Base-by-base conservation (phyloP, 92 coral and sea anemone genomes). In the Porites rus region DNA sequence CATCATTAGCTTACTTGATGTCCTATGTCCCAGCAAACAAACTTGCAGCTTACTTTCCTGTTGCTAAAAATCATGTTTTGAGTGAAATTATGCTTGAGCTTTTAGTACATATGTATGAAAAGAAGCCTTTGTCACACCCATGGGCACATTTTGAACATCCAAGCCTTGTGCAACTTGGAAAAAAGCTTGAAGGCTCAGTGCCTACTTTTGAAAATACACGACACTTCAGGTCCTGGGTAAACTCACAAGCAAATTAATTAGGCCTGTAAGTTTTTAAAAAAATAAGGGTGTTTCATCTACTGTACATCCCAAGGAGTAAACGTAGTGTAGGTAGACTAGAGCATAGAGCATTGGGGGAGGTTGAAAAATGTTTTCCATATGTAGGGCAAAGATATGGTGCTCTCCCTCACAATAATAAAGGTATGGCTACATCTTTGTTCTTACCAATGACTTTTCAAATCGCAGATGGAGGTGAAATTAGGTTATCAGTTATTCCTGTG, bases 1-100 rank as follows among this genome's bases (percentile, higher is more conserved):
- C 88, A 90, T 54, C 75, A 53, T 68, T 86, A 70, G 83, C 72
- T 81, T 90, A 86, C 85, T 86, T 90, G 90, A 90, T 86, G 84
- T 86, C 91, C 81, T 86, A 76, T 82, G 91, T 82, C 20, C 89
- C 86, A 82, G 83, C 82, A 87, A 80, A 24, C 82, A 84, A 89
- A 78, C 83, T 21, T 18, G 79, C 89, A 63, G 79, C 65, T 62
- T 90, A 85, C 60, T 85, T 85, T 75, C 92, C 56, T 80, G 77
- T 84, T 74, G 4, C 74, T 13, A 89, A 53, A 84, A 79, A 83
- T 79, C 86, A 83, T 70, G 78, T 75, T 83, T 84, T 83, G 66
- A 75, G 66, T 83, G 92, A 89, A 65, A 89, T 89, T 19, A 89
- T 83, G 85, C 67, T 89, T 69, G 81, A 71, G 6, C 54, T 89